These are phyloP conservation scores for Thaleichthys pacificus DNA, from an alignment of 2,797 vertebrate genomes.

Conservation along the genomic window DNA sequence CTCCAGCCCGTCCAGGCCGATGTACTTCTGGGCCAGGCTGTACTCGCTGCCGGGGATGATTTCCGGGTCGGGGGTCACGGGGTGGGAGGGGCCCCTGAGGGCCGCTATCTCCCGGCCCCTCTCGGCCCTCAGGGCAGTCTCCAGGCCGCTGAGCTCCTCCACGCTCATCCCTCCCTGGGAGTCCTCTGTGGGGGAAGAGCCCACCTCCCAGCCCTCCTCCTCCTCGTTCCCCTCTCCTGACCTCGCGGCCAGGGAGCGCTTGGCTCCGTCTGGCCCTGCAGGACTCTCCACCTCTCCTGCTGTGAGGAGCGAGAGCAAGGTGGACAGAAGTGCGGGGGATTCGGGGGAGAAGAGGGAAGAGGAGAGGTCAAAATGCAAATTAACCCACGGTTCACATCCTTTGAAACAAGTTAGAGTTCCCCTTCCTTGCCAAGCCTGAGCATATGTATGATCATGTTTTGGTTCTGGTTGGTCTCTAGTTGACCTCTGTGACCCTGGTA, in stretches of 20 bases:
- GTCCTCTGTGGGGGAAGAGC: conserved; percentile 48
- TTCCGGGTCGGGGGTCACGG: conserved; percentile 34
- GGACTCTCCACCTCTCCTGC: conserved; percentile 46
- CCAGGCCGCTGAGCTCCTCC: conserved; percentile 74
- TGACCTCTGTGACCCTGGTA: conserved; percentile 29
- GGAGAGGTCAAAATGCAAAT: background rate
- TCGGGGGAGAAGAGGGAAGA: background rate
- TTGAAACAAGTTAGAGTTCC: background rate
- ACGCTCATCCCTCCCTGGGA: conserved; percentile 67
- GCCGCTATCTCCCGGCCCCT: conserved; percentile 64
- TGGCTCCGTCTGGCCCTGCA: conserved; percentile 49
- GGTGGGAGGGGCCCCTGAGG: conserved; percentile 36
- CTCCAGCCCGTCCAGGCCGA: conserved; percentile 79
- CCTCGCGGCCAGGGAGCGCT: conserved; percentile 49
- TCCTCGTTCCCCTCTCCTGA: conserved; percentile 39
- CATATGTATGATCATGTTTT: background rate
- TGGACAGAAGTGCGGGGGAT: background rate
- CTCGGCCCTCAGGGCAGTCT: conserved; percentile 74
- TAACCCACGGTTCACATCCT: background rate
- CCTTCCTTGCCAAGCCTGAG: background rate
- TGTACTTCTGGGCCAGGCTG: conserved; percentile 70
- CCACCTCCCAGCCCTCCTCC: conserved; percentile 65
- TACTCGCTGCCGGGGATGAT: conserved; percentile 40
- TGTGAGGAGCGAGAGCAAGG: background rate
- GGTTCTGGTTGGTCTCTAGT: background rate